Evolutionary conservation across 2,113 vertebrate species (phyloP).

Genomic region (Hydrochoerus hydrochaeris): DNA sequence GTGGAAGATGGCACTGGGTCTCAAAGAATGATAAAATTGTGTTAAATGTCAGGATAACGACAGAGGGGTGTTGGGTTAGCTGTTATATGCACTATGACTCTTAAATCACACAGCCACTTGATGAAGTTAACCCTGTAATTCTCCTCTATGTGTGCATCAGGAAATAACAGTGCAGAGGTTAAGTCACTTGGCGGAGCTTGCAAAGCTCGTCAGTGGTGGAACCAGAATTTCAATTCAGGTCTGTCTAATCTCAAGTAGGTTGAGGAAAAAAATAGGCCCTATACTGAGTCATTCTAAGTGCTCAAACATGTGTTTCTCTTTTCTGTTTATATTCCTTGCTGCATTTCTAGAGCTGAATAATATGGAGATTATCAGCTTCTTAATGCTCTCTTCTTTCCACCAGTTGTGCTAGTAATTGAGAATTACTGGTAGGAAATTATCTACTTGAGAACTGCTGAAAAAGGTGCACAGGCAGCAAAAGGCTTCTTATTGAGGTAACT

Average conservation of each 20-base stretch:
- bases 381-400: not conserved
- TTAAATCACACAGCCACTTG: not conserved
- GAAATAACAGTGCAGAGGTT: not conserved
- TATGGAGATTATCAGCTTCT: not conserved
- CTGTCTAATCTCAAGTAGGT: not conserved
- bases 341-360: conserved; percentile 1
- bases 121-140: not conserved
- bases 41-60: not conserved
- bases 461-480: not conserved
- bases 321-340: conserved; percentile 13
- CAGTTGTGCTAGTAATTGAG: conserved; percentile 43
- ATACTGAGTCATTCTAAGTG: not conserved
- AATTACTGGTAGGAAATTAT: conserved; percentile 40
- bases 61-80: not conserved
- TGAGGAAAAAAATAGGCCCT: not conserved
- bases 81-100: not conserved
- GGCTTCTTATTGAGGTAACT: not conserved
- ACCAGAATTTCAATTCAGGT: not conserved
- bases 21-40: not conserved
- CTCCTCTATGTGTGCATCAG: not conserved
- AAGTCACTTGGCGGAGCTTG: not conserved
- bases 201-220: not conserved
- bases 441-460: not conserved
- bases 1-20: not conserved
- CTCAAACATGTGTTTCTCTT: conserved; percentile 25